Base-by-base conservation (phyloP, 2,888 invertebrate species). In the Conchocele bisecta region DNA sequence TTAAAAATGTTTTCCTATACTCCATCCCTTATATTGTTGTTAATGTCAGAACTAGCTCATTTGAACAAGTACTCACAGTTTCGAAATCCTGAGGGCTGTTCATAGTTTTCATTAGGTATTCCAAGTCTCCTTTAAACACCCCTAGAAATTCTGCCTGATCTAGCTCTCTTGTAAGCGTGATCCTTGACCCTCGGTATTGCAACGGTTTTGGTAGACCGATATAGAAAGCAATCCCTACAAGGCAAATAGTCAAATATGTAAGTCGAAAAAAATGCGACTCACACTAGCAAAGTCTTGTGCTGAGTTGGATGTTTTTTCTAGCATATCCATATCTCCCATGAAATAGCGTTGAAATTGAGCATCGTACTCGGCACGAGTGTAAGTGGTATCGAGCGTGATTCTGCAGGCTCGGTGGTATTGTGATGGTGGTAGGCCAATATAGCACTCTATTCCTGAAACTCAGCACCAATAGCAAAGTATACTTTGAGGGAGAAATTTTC, bases 211-310 rank as follows among this genome's bases (percentile, higher is more conserved):
- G 84, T 20, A 83, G 60, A 15, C 84, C 85, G 48, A 85, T 83
- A 63, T 82, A 76, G 35, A 86, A 75, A 44, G 83, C 84, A 63
- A 85, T 74, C 51, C 75, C 85, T 86, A 70, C 1, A 75, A 70
- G 39, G 7, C 26, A 37, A 54, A 37, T n/a, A 44, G 31, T 11
- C 17, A 15, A 9, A 37, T 17, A 29, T 53, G 35, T 31, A 53
- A 29, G 13, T 13, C n/a, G 2, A 28, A 3, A 2, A 2, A 22
- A 7, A 13, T 9, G 17, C 11, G n/a, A 48, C 2, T 24, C 64
- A 75, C 75, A 57, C 60, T 56, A 41, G 44, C 63, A 68, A 71
- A 75, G 37, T 75, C 75, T 9, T 69, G 59, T 35, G 67, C 26
- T 31, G 54, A 56, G 28, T 35, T 31, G 39, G 31, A 50, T n/a